Base-by-base conservation (phyloP, 2,888 invertebrate species). In the Pseudoips prasinana region DNA sequence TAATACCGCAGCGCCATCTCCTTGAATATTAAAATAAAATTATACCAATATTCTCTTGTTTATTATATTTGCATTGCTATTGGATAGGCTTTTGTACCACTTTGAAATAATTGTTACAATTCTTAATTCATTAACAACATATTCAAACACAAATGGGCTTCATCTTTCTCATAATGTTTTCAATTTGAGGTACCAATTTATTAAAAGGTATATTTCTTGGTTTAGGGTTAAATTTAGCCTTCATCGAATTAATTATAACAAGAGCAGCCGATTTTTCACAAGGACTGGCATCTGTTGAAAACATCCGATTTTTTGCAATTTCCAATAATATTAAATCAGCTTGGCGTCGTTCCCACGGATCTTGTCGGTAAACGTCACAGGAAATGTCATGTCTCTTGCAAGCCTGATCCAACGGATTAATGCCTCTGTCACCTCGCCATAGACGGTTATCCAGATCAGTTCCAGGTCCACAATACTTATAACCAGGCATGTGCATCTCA, bases 401-500 rank as follows among this genome's bases (percentile, higher is more conserved):
- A 14, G 14, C 14, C 5, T 14, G 3, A 5, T 14, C 14, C 5
- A 14, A 5, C 14, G 2, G 2, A 14, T 14, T 14, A 3, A 23
- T 7, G 4, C 23, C 23, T 23, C 10, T 8, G 10, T 23, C 23
- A 10, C 23, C 23, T 10, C 23, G 23, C 10, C 7, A 3, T 23
- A 23, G 10, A 4, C 23, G 23, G 8, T 23, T 23, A 7, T 23
- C 9, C 8, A 23, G 23, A 9, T 23, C 10, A 5, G 23, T 23
- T 7, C 23, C 23, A 4, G 23, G 23, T 23, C 23, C 23, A 10
- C 23, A 23, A 23, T 23, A 32, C 3, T 23, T 23, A 7, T 23
- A 23, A 9, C 23, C 23, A 9, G 23, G 23, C 7, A 23, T 9
- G 10, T 23, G 23, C 8, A 23, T 11, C 29, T 35, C 29, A 28